These are phyloP conservation scores for Dolichotis patagonum DNA, from an alignment of 2,113 vertebrate genomes.

Conservation along the genomic window DNA sequence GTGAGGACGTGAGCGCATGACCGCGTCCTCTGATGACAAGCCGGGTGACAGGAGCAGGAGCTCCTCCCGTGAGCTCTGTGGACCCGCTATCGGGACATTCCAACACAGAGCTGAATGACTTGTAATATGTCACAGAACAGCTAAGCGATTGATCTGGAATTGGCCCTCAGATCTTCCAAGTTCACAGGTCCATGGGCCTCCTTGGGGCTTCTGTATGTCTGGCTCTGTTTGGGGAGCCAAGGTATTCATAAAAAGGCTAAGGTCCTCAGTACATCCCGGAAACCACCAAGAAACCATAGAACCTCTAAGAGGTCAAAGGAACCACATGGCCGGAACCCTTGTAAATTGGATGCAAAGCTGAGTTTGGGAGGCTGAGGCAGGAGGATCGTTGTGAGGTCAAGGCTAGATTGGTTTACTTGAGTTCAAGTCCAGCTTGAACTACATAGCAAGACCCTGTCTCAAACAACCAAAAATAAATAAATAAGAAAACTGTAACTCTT, in stretches of 20 bases:
- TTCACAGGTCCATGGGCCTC: background rate
- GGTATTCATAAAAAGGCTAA: background rate
- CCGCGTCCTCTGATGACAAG: background rate
- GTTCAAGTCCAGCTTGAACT: background rate
- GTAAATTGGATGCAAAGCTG: background rate
- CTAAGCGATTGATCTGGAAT: background rate
- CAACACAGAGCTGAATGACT: background rate
- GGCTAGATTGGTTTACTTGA: background rate
- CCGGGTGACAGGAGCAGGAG: background rate
- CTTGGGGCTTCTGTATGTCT: background rate
- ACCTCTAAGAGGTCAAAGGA: background rate
- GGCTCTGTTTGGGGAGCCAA: background rate
- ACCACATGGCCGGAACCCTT: background rate
- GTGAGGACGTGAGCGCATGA: too few relatives aligned
- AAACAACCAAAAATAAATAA: background rate
- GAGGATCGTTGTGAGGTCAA: background rate
- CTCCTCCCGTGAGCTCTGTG: background rate
- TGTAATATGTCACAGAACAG: background rate
- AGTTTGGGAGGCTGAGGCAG: background rate
- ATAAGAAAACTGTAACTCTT: background rate
- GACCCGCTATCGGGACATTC: rapidly evolving
- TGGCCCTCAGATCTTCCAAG: background rate
- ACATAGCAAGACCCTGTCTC: background rate
- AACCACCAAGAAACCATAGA: background rate
- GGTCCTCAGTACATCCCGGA: background rate